phyloP scores from a whole-genome alignment of 2,888 invertebrate genomes.

The Drosophila limbata region DNA sequence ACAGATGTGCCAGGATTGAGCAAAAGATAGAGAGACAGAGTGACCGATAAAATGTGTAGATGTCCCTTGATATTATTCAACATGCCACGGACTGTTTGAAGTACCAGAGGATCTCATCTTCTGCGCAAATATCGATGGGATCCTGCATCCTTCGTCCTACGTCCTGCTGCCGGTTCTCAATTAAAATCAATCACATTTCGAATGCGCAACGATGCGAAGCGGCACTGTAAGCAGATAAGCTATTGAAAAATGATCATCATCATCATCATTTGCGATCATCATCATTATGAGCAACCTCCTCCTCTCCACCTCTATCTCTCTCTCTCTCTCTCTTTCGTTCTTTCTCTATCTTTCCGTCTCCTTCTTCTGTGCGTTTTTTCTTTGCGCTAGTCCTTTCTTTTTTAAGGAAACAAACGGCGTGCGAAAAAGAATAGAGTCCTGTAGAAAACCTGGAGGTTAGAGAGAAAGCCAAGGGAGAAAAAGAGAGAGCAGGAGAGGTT shows the following conservation, averaged over 20 bases:
- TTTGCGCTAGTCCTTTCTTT: slow-evolving; percentile 31
- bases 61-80: slow-evolving; percentile 60
- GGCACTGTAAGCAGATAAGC: slow-evolving; percentile 65
- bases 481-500: not conserved
- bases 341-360: slow-evolving; percentile 8
- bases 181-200: slow-evolving; percentile 77
- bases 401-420: slow-evolving; percentile 54
- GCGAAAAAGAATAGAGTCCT: slow-evolving; percentile 63
- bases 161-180: slow-evolving; percentile 51
- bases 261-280: slow-evolving; percentile 32
- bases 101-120: slow-evolving; percentile 44
- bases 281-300: slow-evolving; percentile 13
- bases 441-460: slow-evolving; percentile 24
- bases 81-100: slow-evolving; percentile 35
- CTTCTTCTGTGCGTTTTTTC: slow-evolving; percentile 23
- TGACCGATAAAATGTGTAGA: slow-evolving; percentile 11
- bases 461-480: slow-evolving; percentile 19
- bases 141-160: slow-evolving; percentile 30
- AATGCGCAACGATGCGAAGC: slow-evolving; percentile 58
- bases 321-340: not conserved
- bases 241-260: slow-evolving; percentile 61
- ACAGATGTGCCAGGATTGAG: slow-evolving; percentile 33
- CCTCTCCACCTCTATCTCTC: not conserved
- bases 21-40: not conserved
- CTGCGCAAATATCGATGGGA: slow-evolving; percentile 47